Percentiles rank a stretch among this genome's conserved stretches.
These are phyloP conservation scores for Mormyrus lacerda DNA, from an alignment of 2,113 vertebrate species.

Conservation along the genomic window DNA sequence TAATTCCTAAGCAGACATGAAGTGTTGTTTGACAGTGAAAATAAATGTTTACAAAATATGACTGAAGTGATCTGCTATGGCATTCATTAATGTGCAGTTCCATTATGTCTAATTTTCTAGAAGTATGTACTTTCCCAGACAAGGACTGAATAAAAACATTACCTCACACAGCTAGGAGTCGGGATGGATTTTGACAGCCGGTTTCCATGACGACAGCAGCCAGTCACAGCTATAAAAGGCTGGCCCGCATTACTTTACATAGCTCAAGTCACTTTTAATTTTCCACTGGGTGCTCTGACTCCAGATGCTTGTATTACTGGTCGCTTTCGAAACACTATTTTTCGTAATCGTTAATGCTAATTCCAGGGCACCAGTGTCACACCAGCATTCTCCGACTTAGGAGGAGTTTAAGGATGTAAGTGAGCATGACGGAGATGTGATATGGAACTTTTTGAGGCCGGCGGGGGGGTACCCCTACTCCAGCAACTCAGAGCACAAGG, in stretches of 20 bases:
- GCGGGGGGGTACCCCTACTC: neutral
- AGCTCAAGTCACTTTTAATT: conserved; percentile 53
- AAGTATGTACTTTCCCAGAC: neutral
- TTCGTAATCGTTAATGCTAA: conserved; percentile 13
- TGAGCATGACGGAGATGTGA: neutral
- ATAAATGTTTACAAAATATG: conserved; percentile 14
- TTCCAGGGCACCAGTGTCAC: neutral
- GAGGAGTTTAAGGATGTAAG: neutral
- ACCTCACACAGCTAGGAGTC: conserved; percentile 27
- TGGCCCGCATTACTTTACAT: conserved; percentile 49
- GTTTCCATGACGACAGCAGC: conserved; percentile 50
- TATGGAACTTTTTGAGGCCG: neutral
- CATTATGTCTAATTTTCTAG: neutral
- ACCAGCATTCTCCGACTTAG: neutral
- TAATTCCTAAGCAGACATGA: conserved; percentile 17
- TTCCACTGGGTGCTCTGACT: conserved; percentile 35
- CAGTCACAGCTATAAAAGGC: conserved; percentile 47
- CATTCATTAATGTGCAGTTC: conserved; percentile 13
- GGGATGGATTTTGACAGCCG: conserved; percentile 33
- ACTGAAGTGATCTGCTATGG: neutral
- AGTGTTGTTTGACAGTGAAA: conserved; percentile 16
- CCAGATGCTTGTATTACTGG: conserved; percentile 23
- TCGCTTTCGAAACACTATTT: conserved; percentile 20
- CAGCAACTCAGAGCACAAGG: neutral
- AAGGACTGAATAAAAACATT: conserved; percentile 26